Base-by-base conservation (phyloP, 2,888 invertebrate species). In the Andrena bucephala region DNA sequence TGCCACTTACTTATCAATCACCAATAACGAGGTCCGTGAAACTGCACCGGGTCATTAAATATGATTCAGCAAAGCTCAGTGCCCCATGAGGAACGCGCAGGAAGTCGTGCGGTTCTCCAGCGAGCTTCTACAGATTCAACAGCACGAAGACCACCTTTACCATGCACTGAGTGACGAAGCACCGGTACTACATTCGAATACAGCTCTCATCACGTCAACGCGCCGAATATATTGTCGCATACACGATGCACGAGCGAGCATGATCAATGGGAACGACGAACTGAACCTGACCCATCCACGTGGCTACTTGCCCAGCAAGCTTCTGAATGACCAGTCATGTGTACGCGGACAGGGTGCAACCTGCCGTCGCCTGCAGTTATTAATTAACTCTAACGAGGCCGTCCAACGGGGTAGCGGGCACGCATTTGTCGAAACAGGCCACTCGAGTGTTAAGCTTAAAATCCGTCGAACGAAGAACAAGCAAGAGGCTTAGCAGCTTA, bases 301-400 rank as follows among this genome's bases (percentile, higher is more conserved):
- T 87, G 70, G 59, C 52, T 57, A 72, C 50, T 71, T 65, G 57
- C 24, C 20, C 50, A 10, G 76, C 71, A 73, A 78, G 57, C 77
- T 87, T 74, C 59, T 83, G 72, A 81, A 79, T 74, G 76, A 48
- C 16, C 24, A 48, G 10, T 33, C 63, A 42, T 42, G 67, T 68
- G 74, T 54, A 33, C 13, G 42, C 24, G 50, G 27, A 31, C 42
- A 7, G 27, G 62, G n/a, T 29, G 13, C 52, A 33, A 63, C 50
- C 66, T 60, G 54, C 42, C 69, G 71, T 77, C 68, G 71, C 52
- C 33, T 42, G 29, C 50, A 69, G 80, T 74, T 85, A 83, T 87
- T 80, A 85, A 87, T 87, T 80, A 87, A 81, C 63, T 68, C 54
- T 71, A 76, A 54, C 50, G 48, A 72, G 60, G 36, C 48, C 70